Percentiles rank a stretch among this genome's conserved stretches.
phyloP scores from a whole-genome alignment of 2,113 vertebrate species.

The Speoplatyrhinus poulsoni region DNA sequence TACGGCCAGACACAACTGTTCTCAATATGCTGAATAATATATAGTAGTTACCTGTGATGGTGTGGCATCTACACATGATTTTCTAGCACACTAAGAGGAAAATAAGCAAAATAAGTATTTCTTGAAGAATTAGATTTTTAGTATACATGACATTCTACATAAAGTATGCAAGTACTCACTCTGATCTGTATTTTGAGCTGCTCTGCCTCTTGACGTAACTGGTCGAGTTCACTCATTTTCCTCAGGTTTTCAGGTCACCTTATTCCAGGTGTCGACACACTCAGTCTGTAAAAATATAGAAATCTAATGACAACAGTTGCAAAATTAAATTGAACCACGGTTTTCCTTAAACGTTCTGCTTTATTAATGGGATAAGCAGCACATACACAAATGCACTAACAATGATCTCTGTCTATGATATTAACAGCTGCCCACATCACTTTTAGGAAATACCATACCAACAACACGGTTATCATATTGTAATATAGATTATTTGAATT shows the following conservation, averaged over 20 bases:
- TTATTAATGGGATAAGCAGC: no score
- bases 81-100: conserved; percentile 76
- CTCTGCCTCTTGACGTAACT: conserved; percentile 99
- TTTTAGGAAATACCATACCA: no score
- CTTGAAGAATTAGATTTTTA: background rate
- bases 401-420: background rate
- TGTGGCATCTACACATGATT: conserved; percentile 92
- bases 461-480: background rate
- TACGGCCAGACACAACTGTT: no score
- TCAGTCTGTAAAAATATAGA: conserved; percentile 71
- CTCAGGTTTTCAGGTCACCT: conserved; percentile 79
- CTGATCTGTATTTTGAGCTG: conserved; percentile 99
- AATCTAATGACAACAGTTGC: background rate
- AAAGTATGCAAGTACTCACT: conserved; percentile 76
- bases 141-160: background rate
- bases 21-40: no score
- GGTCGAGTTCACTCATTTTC: conserved; percentile 99
- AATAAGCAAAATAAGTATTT: background rate
- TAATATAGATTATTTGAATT: background rate
- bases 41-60: conserved; percentile 88
- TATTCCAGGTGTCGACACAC: conserved; percentile 82
- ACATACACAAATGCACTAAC: no score
- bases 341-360: no score
- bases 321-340: no score
- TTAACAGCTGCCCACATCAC: background rate